Base-by-base conservation (phyloP, 1,140 invertebrate genomes). In the Leptopilina boulardi region DNA sequence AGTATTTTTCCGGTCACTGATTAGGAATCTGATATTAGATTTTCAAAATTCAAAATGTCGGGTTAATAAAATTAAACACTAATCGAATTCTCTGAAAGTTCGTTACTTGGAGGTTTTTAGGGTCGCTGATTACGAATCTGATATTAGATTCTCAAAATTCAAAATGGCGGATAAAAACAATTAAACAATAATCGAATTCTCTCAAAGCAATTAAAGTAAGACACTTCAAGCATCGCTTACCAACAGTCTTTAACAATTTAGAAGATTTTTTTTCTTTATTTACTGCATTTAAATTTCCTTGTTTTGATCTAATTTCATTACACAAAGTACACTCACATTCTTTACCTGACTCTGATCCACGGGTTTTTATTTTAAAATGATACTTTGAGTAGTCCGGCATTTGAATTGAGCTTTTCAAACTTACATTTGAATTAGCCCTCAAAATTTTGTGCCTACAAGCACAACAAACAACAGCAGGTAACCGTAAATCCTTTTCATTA, bases 271-370 rank as follows among this genome's bases (percentile, higher is more conserved):
- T 51, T 51, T 47, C 5, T 3, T 3, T 73, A 41, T 51, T 73
- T 23, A 73, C 21, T 19, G 41, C 10, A 21, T 73, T 26, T 6
- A 73, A 47, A 51, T 51, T 51, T 47, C 44, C 18, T 73, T 73
- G 42, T 23, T 42, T 4, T 21, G 41, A 73, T 51, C 10, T 73
- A 3, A 47, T 13, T 26, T 51, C 44, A 47, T 47, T 19, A 51
- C 41, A 51, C 9, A 73, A 44, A 51, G 71, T 73, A 51, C 42
- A 73, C 42, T 73, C 42, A 51, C 71, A 73, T 3, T 47, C n/a
- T 51, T 73, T 19, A 3, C n/a, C 8, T 19, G 18, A 54, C 4
- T 54, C 18, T 54, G 15, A 54, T 3, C 6, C 41, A 26, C 71
- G 21, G 5, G 71, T 23, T 51, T 73, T 21, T 23, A 5, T 21